Percentiles rank a stretch among this genome's conserved stretches.
Conservation (phyloP, 2,888 invertebrate species). For the Polydrusus pterygomalis region DNA sequence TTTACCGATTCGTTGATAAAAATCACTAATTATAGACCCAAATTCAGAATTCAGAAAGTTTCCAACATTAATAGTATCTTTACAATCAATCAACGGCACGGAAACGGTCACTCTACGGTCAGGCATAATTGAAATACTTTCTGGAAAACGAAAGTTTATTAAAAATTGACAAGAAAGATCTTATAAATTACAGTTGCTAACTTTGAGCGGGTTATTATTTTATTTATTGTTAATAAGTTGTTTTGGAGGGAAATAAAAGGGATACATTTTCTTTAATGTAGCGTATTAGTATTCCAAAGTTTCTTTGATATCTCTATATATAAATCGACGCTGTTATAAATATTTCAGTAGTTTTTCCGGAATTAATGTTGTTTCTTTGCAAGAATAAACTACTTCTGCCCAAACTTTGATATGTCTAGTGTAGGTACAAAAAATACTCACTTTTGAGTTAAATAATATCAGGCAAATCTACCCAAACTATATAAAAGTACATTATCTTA, state of each 20-base stretch:
- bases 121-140: conserved; percentile 23
- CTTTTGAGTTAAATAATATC: too few relatives aligned
- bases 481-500: neutral
- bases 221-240: neutral
- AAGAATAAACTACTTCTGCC: neutral
- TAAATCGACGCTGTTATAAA: neutral
- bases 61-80: conserved; percentile 11
- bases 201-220: neutral
- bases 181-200: conserved; percentile 13
- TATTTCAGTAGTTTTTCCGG: neutral
- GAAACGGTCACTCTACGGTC: too few relatives aligned
- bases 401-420: too few relatives aligned
- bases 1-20: neutral
- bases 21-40: neutral
- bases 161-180: conserved; percentile 18
- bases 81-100: neutral
- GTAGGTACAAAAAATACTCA: too few relatives aligned
- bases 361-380: neutral
- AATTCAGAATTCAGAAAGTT: conserved; percentile 10
- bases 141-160: neutral
- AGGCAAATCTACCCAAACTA: neutral
- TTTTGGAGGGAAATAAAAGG: neutral
- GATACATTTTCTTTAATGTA: neutral
- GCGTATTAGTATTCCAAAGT: neutral
- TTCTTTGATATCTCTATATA: neutral